A percentile compares a stretch with the other conserved stretches of the same genome.
These are phyloP conservation scores for Mandrillus leucophaeus DNA, from an alignment of 2,113 vertebrate species.

Conservation along the genomic window DNA sequence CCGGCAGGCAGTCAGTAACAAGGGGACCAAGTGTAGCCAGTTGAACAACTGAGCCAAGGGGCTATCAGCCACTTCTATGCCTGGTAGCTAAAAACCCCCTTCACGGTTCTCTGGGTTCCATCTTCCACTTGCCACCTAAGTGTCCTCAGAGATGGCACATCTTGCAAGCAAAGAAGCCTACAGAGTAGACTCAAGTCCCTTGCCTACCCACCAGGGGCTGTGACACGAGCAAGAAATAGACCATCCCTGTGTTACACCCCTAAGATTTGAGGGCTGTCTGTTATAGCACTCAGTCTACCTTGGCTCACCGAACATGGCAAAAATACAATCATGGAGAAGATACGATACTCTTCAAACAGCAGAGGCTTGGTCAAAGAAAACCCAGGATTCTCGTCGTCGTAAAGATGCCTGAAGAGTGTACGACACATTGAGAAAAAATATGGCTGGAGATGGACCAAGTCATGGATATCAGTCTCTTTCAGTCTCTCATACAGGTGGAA, in stretches of 20 bases:
- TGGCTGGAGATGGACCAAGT: neutral
- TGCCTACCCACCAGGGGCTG: neutral
- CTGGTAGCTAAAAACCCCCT: neutral
- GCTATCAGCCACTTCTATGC: accelerated
- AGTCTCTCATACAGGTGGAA: neutral
- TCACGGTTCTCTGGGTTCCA: neutral
- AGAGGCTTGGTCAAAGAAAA: neutral
- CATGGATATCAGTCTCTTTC: neutral
- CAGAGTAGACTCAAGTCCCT: neutral
- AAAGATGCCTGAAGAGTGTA: neutral
- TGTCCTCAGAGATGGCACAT: neutral
- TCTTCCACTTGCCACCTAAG: neutral
- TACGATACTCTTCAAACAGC: accelerated
- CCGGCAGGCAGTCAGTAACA: accelerated
- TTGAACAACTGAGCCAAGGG: neutral
- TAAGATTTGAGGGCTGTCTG: neutral
- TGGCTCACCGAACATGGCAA: accelerated
- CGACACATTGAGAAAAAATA: neutral
- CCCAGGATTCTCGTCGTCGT: accelerated
- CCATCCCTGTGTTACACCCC: neutral
- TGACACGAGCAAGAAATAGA: neutral
- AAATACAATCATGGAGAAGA: accelerated
- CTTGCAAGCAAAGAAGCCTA: neutral
- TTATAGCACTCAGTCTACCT: neutral
- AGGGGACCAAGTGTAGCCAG: neutral